Base-by-base conservation (phyloP, 2,113 vertebrate genomes). In the Hirundichthys speculiger region DNA sequence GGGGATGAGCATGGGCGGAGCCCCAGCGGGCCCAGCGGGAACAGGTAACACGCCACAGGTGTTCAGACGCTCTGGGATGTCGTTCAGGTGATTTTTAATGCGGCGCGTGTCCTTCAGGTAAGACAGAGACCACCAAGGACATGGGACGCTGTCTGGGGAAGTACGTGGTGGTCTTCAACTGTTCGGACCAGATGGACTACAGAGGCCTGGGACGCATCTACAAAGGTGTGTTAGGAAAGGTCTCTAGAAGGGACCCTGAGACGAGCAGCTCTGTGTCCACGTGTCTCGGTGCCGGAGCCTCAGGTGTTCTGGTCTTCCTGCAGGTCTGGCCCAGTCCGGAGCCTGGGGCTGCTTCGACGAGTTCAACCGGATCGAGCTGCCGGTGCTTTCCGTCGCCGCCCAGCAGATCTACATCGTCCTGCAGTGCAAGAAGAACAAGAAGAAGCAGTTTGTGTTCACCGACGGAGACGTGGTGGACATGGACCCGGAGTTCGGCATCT, bases 341-440 rank as follows among this genome's bases (percentile, higher is more conserved):
- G 94, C 94, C 45, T 96, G 95, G 95, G 95, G 94, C 25, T 96
- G 95, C 79, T 96, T 96, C 86, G 95, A 96, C 84, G 95, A 96
- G 80, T 96, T 96, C 86, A 96, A 96, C 86, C 88, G 94, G 82
- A 96, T 96, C 51, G 93, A 96, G 73, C 86, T 96, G 56, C 94
- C 94, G 9, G 94, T 96, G 13, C 90, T 96, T 69, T 96, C 95
- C 25, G 95, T 96, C 62, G 94, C 94, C 20, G 95, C 94, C 39
- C 95, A 96, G 67, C 95, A 96, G 87, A 94, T 96, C 79, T 94
- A 89, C 73, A 95, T 96, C 66, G 92, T 96, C 65, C 88, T 96
- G 87, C 89, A 81, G 57, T 93, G 93, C 65, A 96, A 95, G 88
- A 93, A 94, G 69, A 92, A 90, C 43, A 94, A 90, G 30, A 34